Conservation (phyloP, 1,140 invertebrate species). For the Pteromalus puparum region DNA sequence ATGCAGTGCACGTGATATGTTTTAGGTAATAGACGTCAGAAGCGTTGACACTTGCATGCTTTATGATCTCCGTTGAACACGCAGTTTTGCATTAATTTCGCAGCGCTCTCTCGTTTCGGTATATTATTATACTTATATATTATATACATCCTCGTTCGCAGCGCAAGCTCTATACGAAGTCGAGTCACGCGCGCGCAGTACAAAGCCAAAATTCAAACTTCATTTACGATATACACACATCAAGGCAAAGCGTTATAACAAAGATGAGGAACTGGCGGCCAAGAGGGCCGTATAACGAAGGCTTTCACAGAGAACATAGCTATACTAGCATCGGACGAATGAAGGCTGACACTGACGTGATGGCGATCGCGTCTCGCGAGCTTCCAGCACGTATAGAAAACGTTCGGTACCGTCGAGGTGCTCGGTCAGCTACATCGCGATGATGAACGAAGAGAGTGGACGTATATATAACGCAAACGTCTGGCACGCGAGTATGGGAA, state of each 20-base stretch:
- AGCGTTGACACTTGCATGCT: neutral
- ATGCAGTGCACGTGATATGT: neutral
- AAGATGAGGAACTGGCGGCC: no score
- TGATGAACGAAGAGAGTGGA: neutral
- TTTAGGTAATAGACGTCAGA: slow-evolving; percentile 18
- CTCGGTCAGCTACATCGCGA: slow-evolving; percentile 23
- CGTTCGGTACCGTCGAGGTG: neutral
- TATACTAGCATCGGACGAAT: no score
- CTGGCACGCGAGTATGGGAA: slow-evolving; percentile 1
- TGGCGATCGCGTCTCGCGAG: neutral
- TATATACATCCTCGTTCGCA: no score
- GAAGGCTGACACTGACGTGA: neutral
- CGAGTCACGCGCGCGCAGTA: neutral
- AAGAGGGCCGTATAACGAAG: slow-evolving; percentile 5
- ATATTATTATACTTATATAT: no score
- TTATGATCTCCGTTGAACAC: neutral
- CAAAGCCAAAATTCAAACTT: neutral
- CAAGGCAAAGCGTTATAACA: neutral
- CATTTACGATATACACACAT: neutral
- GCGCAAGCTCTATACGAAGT: no score
- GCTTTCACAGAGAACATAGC: slow-evolving; percentile 17
- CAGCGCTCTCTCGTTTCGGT: no score
- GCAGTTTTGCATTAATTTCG: neutral
- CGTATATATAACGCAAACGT: neutral
- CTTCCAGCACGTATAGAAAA: neutral